Base-by-base conservation (phyloP, 2,888 invertebrate genomes). In the Troides aeacus region DNA sequence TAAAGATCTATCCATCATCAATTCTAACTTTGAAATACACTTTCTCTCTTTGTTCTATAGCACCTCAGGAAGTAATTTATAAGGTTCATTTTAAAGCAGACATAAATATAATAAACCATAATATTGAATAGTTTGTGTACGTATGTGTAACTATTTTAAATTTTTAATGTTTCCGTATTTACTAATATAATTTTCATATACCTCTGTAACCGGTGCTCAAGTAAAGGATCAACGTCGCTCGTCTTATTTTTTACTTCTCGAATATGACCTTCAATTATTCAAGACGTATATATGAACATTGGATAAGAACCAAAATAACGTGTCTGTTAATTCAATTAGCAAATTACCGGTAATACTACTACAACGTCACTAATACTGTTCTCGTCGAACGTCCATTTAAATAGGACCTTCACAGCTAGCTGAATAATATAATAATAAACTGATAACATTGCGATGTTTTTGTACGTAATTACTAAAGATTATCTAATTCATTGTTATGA, bases 251-350 rank as follows among this genome's bases (percentile, higher is more conserved):
- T 7, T 12, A 53, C 5, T n/a, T 53, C 50, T 17, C 53, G n/a
- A 53, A 53, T 53, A 7, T 53, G 53, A 53, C 53, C 53, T 53
- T 53, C n/a, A 53, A 1, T 46, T n/a, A 53, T 7, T 4, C 8
- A n/a, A 6, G n/a, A 53, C 53, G 18, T n/a, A n/a, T 12, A n/a
- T 21, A 21, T 21, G 53, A 21, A 60, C 64, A 68, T 50, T 58
- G 39, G 30, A 53, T 7, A 21, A 46, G 30, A 30, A 46, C 10
- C 58, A 58, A 46, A 65, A 7, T 57, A 62, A 42, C 21, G 30
- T 23, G 6, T 24, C n/a, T 24, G 18, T 18, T 64, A 66, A 62
- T 58, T 57, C 58, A 66, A 62, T 69, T 65, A 65, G 50, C 69
- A 36, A 69, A 62, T 66, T 50, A 36, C 17, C 6, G 18, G 8